Evolutionary conservation across 2,888 invertebrate genomes (phyloP), one percentile per base, ranked within the genome.

Genomic region (Globia sparganii): DNA sequence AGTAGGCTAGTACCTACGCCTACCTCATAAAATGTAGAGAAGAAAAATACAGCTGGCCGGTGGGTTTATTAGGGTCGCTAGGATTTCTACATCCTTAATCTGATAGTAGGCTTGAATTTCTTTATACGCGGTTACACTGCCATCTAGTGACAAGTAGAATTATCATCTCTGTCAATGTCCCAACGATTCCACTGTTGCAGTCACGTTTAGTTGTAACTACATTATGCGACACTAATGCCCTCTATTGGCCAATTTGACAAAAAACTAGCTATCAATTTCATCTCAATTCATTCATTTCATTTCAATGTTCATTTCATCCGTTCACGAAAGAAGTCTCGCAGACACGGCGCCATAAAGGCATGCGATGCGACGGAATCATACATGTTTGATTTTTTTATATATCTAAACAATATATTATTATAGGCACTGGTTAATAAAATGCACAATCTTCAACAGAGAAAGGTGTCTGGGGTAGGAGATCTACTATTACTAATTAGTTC

Each of bases 91-190:
- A 46, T 40, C 37, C 53, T 3, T n/a, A 53, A 25, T 15, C 6
- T 4, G n/a, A n/a, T n/a, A 37, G 4, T 18, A 6, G 4, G 25
- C 13, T 53, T 1, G 3, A 0, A 25, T 72, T 79, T 73, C 15
- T 43, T 15, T 5, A 58, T 53, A n/a, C 0, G 21, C 6, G 0
- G 13, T 28, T 18, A 13, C 25, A 21, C 28, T 72, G 66, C 87
- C 86, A 82, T 62, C 85, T 82, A 77, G 53, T 56, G 37, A 46
- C 46, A 34, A 68, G 59, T 82, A 81, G 53, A 70, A 64, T 40
- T 28, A 62, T 25, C 31, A 77, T 9, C 1, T 34, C 4, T 40
- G 15, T 9, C 2, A 4, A 53, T 25, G 2, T 37, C 13, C 21
- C 59, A 59, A 15, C 28, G 28, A 25, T 21, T 34, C 0, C 25